phyloP scores from a whole-genome alignment of 2,888 invertebrate species.

The Gastrophysa polygoni region DNA sequence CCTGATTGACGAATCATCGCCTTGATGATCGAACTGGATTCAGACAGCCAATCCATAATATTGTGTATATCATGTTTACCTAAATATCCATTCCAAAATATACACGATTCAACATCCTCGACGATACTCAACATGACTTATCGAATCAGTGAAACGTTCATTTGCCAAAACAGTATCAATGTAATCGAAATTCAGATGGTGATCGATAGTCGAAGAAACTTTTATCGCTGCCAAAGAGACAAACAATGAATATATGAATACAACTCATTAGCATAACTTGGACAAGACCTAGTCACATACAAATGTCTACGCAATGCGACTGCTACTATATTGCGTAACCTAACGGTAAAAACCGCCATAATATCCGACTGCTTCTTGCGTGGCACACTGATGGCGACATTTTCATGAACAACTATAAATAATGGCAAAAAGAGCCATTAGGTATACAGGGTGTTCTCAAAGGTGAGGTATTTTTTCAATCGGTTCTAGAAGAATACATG shows the following conservation, averaged over 20 bases:
- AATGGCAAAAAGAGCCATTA: not conserved
- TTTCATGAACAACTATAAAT: not conserved
- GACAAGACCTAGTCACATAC: constrained; percentile 18
- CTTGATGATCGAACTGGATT: no score
- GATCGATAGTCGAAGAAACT: not conserved
- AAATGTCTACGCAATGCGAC: constrained; percentile 13
- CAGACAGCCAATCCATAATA: no score
- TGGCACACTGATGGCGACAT: constrained; percentile 13
- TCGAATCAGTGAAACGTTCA: not conserved
- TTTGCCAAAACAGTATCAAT: not conserved
- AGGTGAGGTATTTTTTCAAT: no score
- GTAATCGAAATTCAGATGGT: not conserved
- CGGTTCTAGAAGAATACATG: no score
- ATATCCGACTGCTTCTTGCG: constrained; percentile 6
- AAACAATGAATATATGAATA: not conserved
- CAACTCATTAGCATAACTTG: constrained; percentile 18
- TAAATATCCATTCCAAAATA: not conserved
- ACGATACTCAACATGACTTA: not conserved
- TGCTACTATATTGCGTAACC: constrained; percentile 9
- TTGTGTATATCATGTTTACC: not conserved
- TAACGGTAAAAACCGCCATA: constrained; percentile 13
- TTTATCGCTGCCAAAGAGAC: not conserved
- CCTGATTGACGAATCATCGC: no score
- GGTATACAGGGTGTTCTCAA: no score
- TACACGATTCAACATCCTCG: not conserved